A percentile compares a stretch with the other conserved stretches of the same genome.
Evolutionary conservation across 2,797 vertebrate species (phyloP).

Genomic region (Dendrocincla tyrannina): DNA sequence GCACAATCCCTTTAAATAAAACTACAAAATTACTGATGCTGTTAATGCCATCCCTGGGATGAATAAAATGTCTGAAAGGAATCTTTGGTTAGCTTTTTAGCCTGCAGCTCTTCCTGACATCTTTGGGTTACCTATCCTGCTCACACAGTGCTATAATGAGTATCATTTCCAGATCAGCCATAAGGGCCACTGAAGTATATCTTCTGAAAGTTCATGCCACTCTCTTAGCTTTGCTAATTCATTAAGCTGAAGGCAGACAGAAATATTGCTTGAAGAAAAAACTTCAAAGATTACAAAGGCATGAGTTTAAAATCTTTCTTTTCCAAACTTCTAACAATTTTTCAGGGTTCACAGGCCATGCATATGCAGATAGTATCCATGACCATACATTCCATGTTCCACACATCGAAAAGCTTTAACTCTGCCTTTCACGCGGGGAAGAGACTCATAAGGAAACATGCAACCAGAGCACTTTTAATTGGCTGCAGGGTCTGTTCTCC

Average conservation of each 20-base stretch:
- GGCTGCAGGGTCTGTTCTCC: background rate
- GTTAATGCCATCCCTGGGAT: background rate
- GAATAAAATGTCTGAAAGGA: background rate
- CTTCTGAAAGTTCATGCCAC: slow-evolving; percentile 33
- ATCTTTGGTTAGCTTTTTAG: background rate
- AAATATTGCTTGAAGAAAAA: background rate
- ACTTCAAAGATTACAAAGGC: background rate
- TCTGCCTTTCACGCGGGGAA: background rate
- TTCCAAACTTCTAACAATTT: background rate
- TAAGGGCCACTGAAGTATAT: slow-evolving; percentile 45
- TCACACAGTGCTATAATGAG: background rate
- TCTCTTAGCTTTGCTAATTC: slow-evolving; percentile 42
- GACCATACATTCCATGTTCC: background rate
- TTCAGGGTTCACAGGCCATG: background rate
- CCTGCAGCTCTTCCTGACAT: slow-evolving; percentile 24
- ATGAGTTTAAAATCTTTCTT: background rate
- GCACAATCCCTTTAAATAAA: background rate
- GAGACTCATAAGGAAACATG: background rate
- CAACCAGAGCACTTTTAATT: background rate
- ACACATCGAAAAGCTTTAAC: background rate
- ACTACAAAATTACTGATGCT: background rate
- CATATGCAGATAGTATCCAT: background rate
- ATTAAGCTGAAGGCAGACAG: background rate
- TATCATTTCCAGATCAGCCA: slow-evolving; percentile 27
- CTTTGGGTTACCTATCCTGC: background rate